These are phyloP conservation scores for Dexiosoma caninum DNA, from an alignment of 2,888 invertebrate species.

Conservation along the genomic window DNA sequence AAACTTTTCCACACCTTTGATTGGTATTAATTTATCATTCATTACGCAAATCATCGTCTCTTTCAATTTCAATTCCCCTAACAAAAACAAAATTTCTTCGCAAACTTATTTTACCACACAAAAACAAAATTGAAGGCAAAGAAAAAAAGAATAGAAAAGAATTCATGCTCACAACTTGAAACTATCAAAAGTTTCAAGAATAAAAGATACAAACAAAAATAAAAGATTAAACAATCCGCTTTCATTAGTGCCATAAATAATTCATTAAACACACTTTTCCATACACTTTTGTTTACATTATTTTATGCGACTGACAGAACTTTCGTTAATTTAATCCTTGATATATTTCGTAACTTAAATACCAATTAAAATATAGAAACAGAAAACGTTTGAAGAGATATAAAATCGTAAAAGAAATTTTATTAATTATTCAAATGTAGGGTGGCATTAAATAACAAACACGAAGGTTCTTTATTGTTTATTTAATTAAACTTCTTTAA, in stretches of 20 bases:
- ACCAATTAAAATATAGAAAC: slow-evolving; percentile 41
- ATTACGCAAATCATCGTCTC: not conserved
- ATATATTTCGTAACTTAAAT: slow-evolving; percentile 39
- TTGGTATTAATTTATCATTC: not conserved
- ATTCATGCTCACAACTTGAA: not conserved
- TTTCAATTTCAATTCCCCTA: not conserved
- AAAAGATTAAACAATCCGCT: not conserved
- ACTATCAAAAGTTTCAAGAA: not conserved
- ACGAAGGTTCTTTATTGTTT: too few relatives aligned
- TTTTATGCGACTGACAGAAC: not conserved
- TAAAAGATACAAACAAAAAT: not conserved
- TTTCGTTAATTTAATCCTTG: slow-evolving; percentile 28
- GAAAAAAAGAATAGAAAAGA: not conserved
- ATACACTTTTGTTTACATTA: not conserved
- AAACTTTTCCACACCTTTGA: not conserved
- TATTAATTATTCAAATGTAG: too few relatives aligned
- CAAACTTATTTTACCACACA: not conserved
- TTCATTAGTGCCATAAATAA: slow-evolving; percentile 36
- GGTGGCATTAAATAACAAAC: too few relatives aligned
- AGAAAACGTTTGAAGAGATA: not conserved
- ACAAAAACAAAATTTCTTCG: not conserved
- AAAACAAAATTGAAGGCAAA: not conserved
- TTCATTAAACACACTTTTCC: slow-evolving; percentile 20
- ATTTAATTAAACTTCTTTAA: too few relatives aligned
- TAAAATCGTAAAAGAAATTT: not conserved